phyloP scores from a whole-genome alignment of 2,797 vertebrate genomes.

The Xiphorhynchus erythropygius region DNA sequence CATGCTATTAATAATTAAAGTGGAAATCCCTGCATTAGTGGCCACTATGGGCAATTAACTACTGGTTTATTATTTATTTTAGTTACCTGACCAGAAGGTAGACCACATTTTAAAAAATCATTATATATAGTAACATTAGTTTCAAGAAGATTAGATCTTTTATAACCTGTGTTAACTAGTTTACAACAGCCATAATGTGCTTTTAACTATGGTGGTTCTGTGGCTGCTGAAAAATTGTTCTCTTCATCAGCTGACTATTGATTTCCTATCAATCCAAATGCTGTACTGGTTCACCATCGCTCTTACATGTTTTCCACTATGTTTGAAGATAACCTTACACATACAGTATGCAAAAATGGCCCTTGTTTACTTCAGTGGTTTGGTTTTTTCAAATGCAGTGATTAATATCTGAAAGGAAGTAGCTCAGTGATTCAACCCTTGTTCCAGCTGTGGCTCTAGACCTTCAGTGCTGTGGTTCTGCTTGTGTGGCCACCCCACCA shows the following conservation, averaged over 20 bases:
- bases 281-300: neutral
- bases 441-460: neutral
- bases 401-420: neutral
- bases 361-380: too few species aligned
- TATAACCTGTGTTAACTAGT: neutral
- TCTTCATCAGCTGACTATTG: neutral
- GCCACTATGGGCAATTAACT: neutral
- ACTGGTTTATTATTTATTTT: conserved; percentile 16
- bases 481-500: neutral
- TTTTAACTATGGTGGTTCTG: neutral
- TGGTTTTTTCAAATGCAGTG: neutral
- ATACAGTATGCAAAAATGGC: neutral
- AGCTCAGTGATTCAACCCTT: neutral
- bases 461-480: neutral
- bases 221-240: neutral
- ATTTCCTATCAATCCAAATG: neutral
- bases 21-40: neutral
- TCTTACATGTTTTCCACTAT: neutral
- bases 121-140: neutral
- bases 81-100: conserved; percentile 9
- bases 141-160: neutral
- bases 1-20: neutral
- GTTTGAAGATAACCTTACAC: neutral
- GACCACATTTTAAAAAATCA: neutral
- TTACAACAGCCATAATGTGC: neutral